These are phyloP conservation scores for Leptothorax acervorum DNA, from an alignment of 2,888 invertebrate species.

Conservation along the genomic window DNA sequence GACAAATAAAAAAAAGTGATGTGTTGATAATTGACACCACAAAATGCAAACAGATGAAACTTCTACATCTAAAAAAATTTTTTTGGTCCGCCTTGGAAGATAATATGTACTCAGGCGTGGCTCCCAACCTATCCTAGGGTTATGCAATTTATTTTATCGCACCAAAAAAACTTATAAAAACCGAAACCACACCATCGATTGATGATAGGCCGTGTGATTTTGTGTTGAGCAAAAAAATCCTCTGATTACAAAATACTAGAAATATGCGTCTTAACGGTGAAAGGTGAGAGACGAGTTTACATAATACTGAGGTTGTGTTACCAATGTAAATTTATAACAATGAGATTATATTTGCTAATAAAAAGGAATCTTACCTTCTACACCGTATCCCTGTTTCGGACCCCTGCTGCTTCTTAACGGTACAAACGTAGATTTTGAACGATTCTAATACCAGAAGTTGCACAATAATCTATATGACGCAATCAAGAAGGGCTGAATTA, in stretches of 20 bases:
- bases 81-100: conserved; percentile 84
- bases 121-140: conserved; percentile 82
- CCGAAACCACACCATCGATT: conserved; percentile 78
- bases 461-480: conserved; percentile 19
- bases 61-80: conserved; percentile 82
- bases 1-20: conserved; percentile 83
- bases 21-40: conserved; percentile 80
- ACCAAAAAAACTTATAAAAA: conserved; percentile 78
- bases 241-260: conserved; percentile 82
- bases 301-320: conserved; percentile 82
- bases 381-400: conserved; percentile 86
- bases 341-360: conserved; percentile 74
- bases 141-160: conserved; percentile 85
- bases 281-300: conserved; percentile 85
- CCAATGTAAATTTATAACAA: conserved; percentile 78
- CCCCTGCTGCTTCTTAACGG: conserved; percentile 82
- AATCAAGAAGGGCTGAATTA: neutral
- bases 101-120: conserved; percentile 81
- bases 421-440: conserved; percentile 77
- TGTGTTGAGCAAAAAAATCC: conserved; percentile 80
- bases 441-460: conserved; percentile 74
- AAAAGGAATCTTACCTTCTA: conserved; percentile 79
- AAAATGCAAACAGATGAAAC: conserved; percentile 81
- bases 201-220: conserved; percentile 84
- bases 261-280: conserved; percentile 83